Evolutionary conservation across 2,797 vertebrate species (phyloP), one percentile per base, ranked within the genome.

Genomic region (Liparis tanakae): DNA sequence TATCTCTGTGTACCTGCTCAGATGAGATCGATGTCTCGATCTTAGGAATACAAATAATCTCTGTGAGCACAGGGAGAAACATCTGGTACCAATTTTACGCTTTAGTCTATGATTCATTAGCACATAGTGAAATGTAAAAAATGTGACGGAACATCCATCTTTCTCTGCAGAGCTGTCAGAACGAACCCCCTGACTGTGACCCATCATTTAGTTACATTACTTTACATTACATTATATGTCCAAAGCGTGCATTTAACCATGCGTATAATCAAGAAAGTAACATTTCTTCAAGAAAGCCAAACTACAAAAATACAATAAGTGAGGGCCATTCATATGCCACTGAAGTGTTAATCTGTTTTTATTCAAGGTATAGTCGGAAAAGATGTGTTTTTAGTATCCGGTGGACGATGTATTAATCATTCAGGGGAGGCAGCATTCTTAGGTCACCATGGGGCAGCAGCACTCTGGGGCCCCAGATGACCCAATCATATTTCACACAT

Each of bases 1-100:
- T 73, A 82, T 76, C 6, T 80, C 66, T 6, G 20, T 77, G 37
- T 79, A 85, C 88, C 87, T 89, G 90, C 77, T 73, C 73, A 55
- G 67, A 84, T 78, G 48, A 69, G 67, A 71, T 79, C 20, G 0
- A 79, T 69, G 60, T 54, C 62, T 67, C 2, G 1, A 44, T 60
- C 36, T 15, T 5, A 54, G 30, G 61, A 44, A 69, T n/a, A 65
- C 30, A 10, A 72, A 17, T 51, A 57, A 17, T 53, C 20, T 53
- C 17, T 18, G 8, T 60, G 33, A 69, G 14, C 55, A 18, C 43
- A 57, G 15, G 7, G 8, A 78, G 22, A 64, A 54, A 65, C 34
- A 25, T 7, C 0, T 18, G 17, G 54, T 18, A 18, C 44, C 25
- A 60, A 54, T 60, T 70, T 37, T 59, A 63, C 33, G 54, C n/a